Conservation (phyloP, 2,113 vertebrate species). For the Rhynchopsitta pachyrhyncha region DNA sequence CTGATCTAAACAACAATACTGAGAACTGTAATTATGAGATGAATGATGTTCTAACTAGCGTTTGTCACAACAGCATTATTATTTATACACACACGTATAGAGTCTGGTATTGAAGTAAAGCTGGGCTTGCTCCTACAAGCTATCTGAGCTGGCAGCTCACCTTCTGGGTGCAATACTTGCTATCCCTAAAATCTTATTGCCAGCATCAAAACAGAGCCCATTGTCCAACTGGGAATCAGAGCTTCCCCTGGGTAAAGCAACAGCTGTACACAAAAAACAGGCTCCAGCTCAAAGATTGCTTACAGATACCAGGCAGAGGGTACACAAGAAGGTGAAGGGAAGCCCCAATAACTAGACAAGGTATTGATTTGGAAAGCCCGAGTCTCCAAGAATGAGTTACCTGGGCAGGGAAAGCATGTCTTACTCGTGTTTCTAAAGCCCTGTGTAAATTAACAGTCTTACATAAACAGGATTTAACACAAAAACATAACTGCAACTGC, state of each 20-base stretch:
- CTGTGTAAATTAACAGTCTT: constrained; percentile 7
- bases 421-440: not conserved
- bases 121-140: not conserved
- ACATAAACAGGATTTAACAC: constrained; percentile 14
- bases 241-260: not conserved
- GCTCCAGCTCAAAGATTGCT: not conserved
- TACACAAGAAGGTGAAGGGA: not conserved
- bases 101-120: not conserved
- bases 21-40: not conserved
- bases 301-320: not conserved
- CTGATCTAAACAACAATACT: not conserved
- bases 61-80: not conserved
- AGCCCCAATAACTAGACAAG: not conserved
- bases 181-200: not conserved
- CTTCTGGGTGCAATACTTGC: not conserved
- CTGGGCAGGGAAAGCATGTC: not conserved
- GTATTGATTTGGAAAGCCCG: not conserved
- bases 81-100: rapidly evolving
- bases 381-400: not conserved
- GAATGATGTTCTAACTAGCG: rapidly evolving
- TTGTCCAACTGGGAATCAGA: not conserved
- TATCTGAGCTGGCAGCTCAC: not conserved
- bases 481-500: not conserved
- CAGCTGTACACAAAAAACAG: not conserved
- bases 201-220: not conserved